Conservation (phyloP, 1,140 invertebrate genomes). For the Brachionus koreanus region DNA sequence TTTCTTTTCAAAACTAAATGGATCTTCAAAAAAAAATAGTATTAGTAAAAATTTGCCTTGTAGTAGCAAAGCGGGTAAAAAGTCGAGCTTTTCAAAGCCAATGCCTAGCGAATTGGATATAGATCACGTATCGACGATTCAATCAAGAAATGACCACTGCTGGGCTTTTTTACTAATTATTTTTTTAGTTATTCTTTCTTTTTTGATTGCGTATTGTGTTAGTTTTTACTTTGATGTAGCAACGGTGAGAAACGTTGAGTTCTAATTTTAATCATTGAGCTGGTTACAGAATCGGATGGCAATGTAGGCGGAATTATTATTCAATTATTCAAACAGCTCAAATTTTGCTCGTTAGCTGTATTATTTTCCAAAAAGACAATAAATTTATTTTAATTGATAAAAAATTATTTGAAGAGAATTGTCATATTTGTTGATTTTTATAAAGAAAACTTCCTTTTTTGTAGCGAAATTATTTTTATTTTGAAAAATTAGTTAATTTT, state of each 20-base stretch:
- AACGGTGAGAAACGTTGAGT: neutral
- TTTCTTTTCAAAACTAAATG: neutral
- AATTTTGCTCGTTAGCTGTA: neutral
- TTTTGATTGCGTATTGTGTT: conserved; percentile 62
- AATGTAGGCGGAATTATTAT: neutral
- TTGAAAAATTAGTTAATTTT: neutral
- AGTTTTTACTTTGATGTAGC: conserved; percentile 17
- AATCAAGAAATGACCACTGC: conserved; percentile 65
- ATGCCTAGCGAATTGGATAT: neutral
- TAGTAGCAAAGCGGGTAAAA: neutral
- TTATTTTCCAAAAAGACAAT: neutral
- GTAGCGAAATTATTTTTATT: neutral
- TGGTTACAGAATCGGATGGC: neutral
- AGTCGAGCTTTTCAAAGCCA: conserved; percentile 36
- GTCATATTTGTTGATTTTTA: neutral
- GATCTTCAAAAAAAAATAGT: neutral
- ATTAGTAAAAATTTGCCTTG: neutral
- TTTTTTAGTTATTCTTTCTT: conserved; percentile 65
- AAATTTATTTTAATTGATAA: neutral
- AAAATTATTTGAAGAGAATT: neutral
- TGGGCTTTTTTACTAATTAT: conserved; percentile 65
- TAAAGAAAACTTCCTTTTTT: neutral
- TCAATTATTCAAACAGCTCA: neutral
- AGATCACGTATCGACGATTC: conserved; percentile 51
- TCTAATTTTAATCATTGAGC: neutral